These are phyloP conservation scores for Cheilosia vernalis DNA, from an alignment of 2,888 invertebrate genomes.

Conservation along the genomic window DNA sequence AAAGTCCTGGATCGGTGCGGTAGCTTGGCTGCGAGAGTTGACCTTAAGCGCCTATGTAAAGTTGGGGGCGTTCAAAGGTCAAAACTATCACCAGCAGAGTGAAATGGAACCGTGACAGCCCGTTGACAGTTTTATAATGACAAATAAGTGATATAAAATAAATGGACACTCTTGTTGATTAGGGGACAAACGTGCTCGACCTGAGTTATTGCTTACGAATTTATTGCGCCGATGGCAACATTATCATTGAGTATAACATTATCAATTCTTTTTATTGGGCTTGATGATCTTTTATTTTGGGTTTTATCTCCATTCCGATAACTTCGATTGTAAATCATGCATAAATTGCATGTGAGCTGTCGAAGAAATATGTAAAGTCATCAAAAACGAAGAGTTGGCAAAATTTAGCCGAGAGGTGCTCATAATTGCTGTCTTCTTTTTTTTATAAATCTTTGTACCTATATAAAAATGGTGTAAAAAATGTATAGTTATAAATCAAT, in stretches of 20 bases:
- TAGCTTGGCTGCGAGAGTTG: background rate
- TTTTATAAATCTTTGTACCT: no score
- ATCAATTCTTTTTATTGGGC: constrained; percentile 32
- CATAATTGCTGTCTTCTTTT: background rate
- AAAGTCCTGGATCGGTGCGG: no score
- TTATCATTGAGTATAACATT: constrained; percentile 39
- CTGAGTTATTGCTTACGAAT: constrained; percentile 50
- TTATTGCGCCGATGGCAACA: constrained; percentile 59
- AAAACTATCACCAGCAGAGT: constrained; percentile 10
- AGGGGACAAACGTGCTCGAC: constrained; percentile 50
- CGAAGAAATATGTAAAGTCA: background rate
- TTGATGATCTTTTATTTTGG: constrained; percentile 33
- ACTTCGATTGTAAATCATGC: constrained; percentile 19
- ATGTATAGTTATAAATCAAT: no score
- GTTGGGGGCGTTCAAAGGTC: constrained; percentile 8
- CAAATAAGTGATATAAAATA: constrained; percentile 56
- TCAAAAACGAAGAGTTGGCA: background rate
- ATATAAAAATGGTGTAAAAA: no score
- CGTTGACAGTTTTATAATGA: constrained; percentile 64
- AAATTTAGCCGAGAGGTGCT: background rate
- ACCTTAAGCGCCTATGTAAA: background rate
- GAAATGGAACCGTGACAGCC: constrained; percentile 46
- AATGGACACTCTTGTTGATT: constrained; percentile 46
- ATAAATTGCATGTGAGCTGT: background rate
- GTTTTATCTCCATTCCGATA: constrained; percentile 7